Base-by-base conservation (phyloP, 2,888 invertebrate species). In the Laothoe populi region DNA sequence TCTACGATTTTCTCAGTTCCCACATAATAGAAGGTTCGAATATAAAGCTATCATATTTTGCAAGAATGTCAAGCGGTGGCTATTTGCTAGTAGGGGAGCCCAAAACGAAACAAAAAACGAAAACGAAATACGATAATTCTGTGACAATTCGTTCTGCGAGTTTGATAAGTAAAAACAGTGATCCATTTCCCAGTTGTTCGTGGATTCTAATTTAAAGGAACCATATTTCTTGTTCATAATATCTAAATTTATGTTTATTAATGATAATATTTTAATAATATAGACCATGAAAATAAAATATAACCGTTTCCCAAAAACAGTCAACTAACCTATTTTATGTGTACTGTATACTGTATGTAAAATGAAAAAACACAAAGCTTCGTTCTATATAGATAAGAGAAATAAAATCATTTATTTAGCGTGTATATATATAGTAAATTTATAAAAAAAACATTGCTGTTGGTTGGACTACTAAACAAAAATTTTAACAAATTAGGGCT, bases 71-170 rank as follows among this genome's bases (percentile, higher is more conserved):
- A 31, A 31, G 16, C 49, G 49, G 16, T 53, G 31, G 31, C 31
- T 31, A 31, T 53, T 53, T 53, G 31, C 16, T n/a, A n/a, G n/a
- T n/a, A n/a, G n/a, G n/a, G n/a, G n/a, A n/a, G n/a, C n/a, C n/a
- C n/a, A n/a, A n/a, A n/a, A n/a, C n/a, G n/a, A 31, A 31, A 53
- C 42, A 44, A 44, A 44, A 44, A 16, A 53, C 31, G 16, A 31
- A 26, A 26, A 49, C 40, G n/a, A 16, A 16, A 44, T 44, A 53
- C 19, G 16, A 31, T 31, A 19, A 26, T 31, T 11, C 31, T 31
- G 19, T 31, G 49, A 31, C 10, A 53, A 31, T 31, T 31, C 19
- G 49, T 31, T 53, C 31, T 10, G 16, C 16, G 31, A 4, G 10
- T 21, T 3, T 1, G 21, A 11, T 11, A 23, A 23, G n/a, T n/a